phyloP scores from a whole-genome alignment of 2,888 invertebrate genomes.

The Alviniconcha strummeri region DNA sequence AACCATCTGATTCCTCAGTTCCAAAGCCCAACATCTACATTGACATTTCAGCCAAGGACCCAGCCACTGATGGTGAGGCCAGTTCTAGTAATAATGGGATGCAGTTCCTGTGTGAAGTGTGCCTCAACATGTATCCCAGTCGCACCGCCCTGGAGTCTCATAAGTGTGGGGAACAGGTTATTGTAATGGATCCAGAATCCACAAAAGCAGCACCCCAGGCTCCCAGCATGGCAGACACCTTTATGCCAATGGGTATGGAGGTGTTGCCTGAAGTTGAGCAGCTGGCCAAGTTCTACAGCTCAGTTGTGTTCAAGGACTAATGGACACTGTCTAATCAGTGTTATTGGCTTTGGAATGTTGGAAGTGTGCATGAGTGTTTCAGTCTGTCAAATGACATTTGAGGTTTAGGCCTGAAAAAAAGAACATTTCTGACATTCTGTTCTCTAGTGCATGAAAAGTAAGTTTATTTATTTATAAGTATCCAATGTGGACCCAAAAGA shows the following conservation, averaged over 20 bases:
- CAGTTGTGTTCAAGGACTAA: slow-evolving; percentile 23
- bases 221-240: background rate
- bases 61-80: background rate
- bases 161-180: background rate
- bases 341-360: no score
- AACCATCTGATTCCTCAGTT: no score
- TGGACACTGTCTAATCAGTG: background rate
- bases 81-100: background rate
- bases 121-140: slow-evolving; percentile 17
- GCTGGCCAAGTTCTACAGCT: slow-evolving; percentile 29
- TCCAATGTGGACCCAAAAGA: no score
- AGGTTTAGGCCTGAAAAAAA: no score
- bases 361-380: no score
- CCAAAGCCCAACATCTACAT: background rate
- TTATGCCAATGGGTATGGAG: background rate
- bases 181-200: no score
- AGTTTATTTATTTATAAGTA: no score
- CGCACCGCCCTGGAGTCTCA: background rate
- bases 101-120: slow-evolving; percentile 20
- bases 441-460: no score
- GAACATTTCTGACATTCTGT: no score
- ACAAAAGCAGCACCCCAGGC: background rate
- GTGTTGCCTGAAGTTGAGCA: slow-evolving; percentile 21
- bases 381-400: no score
- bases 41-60: background rate